These are phyloP conservation scores for Parelbella ahira DNA, from an alignment of 2,888 invertebrate genomes.

Conservation along the genomic window DNA sequence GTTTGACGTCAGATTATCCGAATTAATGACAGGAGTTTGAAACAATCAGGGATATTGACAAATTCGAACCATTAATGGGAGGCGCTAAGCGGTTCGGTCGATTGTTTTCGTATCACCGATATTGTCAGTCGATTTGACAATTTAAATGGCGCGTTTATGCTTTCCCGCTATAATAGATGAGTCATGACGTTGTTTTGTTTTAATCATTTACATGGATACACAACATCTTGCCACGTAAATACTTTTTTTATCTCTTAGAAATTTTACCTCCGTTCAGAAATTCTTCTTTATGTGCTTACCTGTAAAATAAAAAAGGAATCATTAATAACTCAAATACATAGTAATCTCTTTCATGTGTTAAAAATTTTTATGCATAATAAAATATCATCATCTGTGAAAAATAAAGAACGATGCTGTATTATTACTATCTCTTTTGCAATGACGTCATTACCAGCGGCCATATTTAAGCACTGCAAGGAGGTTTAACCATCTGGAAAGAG, in stretches of 20 bases:
- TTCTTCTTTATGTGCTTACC: slow-evolving; percentile 39
- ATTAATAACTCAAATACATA: too few species aligned
- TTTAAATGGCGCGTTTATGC: slow-evolving; percentile 15
- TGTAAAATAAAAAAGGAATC: slow-evolving; percentile 35
- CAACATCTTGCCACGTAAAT: too few species aligned
- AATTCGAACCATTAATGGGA: slow-evolving; percentile 55
- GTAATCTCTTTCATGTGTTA: too few species aligned
- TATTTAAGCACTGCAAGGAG: slow-evolving; percentile 44
- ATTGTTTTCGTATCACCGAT: slow-evolving; percentile 27
- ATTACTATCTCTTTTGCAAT: slow-evolving; percentile 7
- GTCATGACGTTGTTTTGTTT: too few species aligned
- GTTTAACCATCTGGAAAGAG: slow-evolving; percentile 62
- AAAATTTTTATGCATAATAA: too few species aligned
- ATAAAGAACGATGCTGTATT: neutral
- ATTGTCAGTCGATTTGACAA: slow-evolving; percentile 26
- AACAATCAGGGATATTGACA: slow-evolving; percentile 65
- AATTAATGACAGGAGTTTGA: slow-evolving; percentile 58
- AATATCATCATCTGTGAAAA: too few species aligned
- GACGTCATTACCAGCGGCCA: slow-evolving; percentile 36
- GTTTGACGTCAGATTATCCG: slow-evolving; percentile 66
- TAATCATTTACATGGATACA: too few species aligned
- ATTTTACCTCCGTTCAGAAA: neutral
- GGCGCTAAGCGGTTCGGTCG: slow-evolving; percentile 33
- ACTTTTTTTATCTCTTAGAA: too few species aligned
- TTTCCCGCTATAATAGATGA: slow-evolving; percentile 13